A percentile compares a stretch with the other conserved stretches of the same genome.
phyloP scores from a whole-genome alignment of 2,113 vertebrate species.

The Tetrao urogallus region DNA sequence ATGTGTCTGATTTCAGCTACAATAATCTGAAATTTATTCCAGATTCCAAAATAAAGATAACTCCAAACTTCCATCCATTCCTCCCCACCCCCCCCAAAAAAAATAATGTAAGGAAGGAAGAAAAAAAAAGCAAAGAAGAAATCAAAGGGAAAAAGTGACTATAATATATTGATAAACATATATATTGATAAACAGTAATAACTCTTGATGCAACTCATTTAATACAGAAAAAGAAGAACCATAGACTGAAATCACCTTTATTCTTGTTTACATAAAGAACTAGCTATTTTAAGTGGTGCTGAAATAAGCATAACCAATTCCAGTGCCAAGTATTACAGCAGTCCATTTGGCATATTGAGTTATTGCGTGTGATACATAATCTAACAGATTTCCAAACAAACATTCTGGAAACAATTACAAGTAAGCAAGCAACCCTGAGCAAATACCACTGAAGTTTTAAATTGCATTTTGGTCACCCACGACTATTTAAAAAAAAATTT shows the following conservation, averaged over 20 bases:
- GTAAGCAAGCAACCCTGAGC: conserved; percentile 65
- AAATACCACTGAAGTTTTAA: conserved; percentile 76
- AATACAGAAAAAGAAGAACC: background rate
- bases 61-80: background rate
- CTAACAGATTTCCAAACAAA: conserved; percentile 88
- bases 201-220: conserved; percentile 17
- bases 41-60: background rate
- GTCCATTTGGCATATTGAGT: conserved; percentile 74
- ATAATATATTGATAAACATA: background rate
- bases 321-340: conserved; percentile 70
- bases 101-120: accelerated
- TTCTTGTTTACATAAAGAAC: conserved; percentile 45
- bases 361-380: conserved; percentile 80
- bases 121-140: background rate
- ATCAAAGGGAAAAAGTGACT: background rate
- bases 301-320: conserved; percentile 61
- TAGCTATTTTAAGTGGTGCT: conserved; percentile 56
- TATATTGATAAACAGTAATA: background rate
- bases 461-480: conserved; percentile 73
- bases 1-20: background rate
- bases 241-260: conserved; percentile 45
- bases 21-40: background rate
- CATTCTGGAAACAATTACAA: conserved; percentile 90
- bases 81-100: background rate
- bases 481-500: conserved; percentile 44